phyloP scores from a whole-genome alignment of 2,797 vertebrate species.

The Fistularia tabacaria region DNA sequence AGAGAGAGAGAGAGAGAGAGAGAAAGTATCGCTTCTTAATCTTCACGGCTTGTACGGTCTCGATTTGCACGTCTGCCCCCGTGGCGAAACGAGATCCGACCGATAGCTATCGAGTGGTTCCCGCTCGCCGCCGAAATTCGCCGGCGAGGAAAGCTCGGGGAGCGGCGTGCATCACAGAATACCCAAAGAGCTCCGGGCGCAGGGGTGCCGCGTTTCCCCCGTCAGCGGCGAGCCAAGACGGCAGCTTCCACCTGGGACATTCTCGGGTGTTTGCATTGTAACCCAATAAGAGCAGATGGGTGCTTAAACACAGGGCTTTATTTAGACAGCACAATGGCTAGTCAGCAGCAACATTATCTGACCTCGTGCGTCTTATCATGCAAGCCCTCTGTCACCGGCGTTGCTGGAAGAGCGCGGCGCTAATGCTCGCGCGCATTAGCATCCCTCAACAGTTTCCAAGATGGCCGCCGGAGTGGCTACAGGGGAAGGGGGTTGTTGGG shows the following conservation, averaged over 20 bases:
- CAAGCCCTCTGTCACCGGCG: constrained; percentile 68
- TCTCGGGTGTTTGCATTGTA: constrained; percentile 73
- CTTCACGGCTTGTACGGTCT: constrained; percentile 33
- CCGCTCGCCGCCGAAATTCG: background rate
- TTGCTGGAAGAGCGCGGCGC: constrained; percentile 57
- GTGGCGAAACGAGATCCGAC: constrained; percentile 27
- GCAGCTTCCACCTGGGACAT: constrained; percentile 68
- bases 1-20: too few relatives aligned
- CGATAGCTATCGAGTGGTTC: constrained; percentile 20
- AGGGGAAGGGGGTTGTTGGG: background rate
- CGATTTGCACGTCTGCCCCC: constrained; percentile 25
- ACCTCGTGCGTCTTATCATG: constrained; percentile 67
- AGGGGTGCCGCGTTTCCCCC: constrained; percentile 64
- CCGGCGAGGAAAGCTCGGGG: constrained; percentile 20
- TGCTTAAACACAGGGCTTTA: constrained; percentile 74
- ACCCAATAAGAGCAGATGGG: constrained; percentile 72
- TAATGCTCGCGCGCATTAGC: constrained; percentile 69
- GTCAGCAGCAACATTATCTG: constrained; percentile 78
- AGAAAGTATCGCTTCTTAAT: constrained; percentile 19
- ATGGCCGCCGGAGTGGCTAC: constrained; percentile 60
- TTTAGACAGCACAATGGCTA: constrained; percentile 77
- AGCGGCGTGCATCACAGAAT: constrained; percentile 38
- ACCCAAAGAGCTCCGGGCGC: constrained; percentile 52
- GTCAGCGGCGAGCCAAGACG: constrained; percentile 74
- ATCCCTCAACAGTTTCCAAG: constrained; percentile 71